Conservation (phyloP, 2,888 invertebrate species). For the Noctua comes region DNA sequence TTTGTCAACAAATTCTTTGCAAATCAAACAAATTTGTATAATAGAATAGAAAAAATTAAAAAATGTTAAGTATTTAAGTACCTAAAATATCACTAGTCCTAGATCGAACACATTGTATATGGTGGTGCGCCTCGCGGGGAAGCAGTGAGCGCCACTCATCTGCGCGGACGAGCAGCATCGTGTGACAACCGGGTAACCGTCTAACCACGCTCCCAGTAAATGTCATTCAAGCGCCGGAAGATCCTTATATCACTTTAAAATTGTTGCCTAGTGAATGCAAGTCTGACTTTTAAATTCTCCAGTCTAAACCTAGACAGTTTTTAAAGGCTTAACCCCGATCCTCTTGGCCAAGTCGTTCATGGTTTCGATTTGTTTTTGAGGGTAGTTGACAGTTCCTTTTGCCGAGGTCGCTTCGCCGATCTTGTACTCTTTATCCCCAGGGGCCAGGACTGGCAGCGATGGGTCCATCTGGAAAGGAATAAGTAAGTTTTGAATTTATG, state of each 20-base stretch:
- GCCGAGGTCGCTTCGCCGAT: slow-evolving; percentile 92
- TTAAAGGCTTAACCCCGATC: slow-evolving; percentile 88
- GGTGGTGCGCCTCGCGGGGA: not conserved
- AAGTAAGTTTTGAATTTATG: not conserved
- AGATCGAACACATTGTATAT: no score
- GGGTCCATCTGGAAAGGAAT: slow-evolving; percentile 89
- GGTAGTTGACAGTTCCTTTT: slow-evolving; percentile 95
- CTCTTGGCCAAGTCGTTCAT: slow-evolving; percentile 90
- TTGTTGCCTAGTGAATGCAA: not conserved
- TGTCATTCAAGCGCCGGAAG: not conserved
- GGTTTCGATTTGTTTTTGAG: slow-evolving; percentile 93
- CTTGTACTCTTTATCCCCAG: slow-evolving; percentile 95
- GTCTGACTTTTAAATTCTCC: not conserved
- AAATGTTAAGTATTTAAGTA: no score
- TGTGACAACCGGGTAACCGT: not conserved
- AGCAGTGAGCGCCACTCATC: not conserved
- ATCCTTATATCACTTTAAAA: not conserved
- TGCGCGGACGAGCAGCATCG: not conserved
- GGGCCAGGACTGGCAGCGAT: slow-evolving; percentile 93
- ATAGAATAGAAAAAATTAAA: no score
- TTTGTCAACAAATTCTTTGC: no score
- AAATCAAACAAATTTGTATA: no score
- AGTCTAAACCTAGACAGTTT: slow-evolving; percentile 42
- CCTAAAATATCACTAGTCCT: no score
- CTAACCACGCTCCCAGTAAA: not conserved